A percentile compares a stretch with the other conserved stretches of the same genome.
These are phyloP conservation scores for Ameiurus melas DNA, from an alignment of 2,113 vertebrate species.

Conservation along the genomic window DNA sequence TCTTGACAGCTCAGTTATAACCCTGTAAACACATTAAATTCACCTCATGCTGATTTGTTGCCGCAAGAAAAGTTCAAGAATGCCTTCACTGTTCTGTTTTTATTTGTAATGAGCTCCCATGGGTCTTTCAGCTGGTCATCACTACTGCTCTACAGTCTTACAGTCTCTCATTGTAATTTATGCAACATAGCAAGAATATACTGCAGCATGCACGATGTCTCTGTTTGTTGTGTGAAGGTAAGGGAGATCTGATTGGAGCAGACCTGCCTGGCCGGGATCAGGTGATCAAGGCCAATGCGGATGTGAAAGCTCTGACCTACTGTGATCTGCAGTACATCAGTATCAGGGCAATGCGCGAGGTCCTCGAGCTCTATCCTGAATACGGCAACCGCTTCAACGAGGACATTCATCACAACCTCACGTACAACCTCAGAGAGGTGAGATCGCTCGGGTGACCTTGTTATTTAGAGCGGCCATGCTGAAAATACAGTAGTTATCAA, in stretches of 20 bases:
- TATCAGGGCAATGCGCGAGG: constrained; percentile 84
- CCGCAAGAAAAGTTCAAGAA: neutral
- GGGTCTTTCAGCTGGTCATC: neutral
- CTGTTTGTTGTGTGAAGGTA: constrained; percentile 72
- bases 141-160: neutral
- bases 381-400: constrained; percentile 83
- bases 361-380: constrained; percentile 90
- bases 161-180: neutral
- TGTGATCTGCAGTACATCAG: constrained; percentile 92
- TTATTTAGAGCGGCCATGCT: neutral
- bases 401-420: constrained; percentile 89
- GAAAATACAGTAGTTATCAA: neutral
- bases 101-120: neutral
- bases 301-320: constrained; percentile 94
- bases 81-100: neutral
- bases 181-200: neutral
- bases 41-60: neutral
- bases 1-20: neutral
- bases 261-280: constrained; percentile 81
- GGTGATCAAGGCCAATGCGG: constrained; percentile 92
- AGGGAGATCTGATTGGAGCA: constrained; percentile 92
- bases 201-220: neutral
- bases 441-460: constrained; percentile 48
- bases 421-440: constrained; percentile 90
- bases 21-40: neutral